These are phyloP conservation scores for Saturnia japonica DNA, from an alignment of 2,888 invertebrate genomes.

Conservation along the genomic window DNA sequence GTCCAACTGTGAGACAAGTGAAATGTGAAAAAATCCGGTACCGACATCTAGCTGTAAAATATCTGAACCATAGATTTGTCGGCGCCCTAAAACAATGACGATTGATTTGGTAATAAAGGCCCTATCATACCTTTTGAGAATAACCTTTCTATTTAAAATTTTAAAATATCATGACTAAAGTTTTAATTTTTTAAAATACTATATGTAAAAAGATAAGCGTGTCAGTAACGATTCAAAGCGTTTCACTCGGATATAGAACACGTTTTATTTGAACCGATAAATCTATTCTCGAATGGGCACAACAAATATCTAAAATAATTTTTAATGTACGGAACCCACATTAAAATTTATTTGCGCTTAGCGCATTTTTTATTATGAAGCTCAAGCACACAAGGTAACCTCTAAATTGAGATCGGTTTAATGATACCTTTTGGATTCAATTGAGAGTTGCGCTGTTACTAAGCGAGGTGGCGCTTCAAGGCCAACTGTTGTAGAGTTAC, in stretches of 20 bases:
- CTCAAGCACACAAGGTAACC: constrained; percentile 51
- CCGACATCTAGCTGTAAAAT: neutral
- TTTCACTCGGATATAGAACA: neutral
- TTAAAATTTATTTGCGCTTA: constrained; percentile 42
- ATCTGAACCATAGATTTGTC: neutral
- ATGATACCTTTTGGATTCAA: constrained; percentile 57
- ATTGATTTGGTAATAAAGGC: neutral
- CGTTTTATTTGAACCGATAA: neutral
- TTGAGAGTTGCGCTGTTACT: constrained; percentile 49
- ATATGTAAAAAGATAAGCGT: neutral
- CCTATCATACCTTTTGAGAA: neutral
- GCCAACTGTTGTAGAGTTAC: constrained; percentile 26
- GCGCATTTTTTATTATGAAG: constrained; percentile 42
- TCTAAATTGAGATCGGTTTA: constrained; percentile 57
- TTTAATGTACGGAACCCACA: constrained; percentile 40
- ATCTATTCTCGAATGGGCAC: constrained; percentile 7
- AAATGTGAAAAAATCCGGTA: neutral
- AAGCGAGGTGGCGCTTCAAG: constrained; percentile 42
- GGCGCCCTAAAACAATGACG: neutral
- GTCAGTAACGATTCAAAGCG: neutral
- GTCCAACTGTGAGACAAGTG: neutral
- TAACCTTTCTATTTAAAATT: neutral
- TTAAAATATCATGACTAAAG: neutral
- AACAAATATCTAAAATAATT: constrained; percentile 5
- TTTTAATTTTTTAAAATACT: neutral